Percentiles rank a stretch among this genome's conserved stretches.
Evolutionary conservation across 2,888 invertebrate genomes (phyloP).

Genomic region (Hirtodrosophila cameraria): DNA sequence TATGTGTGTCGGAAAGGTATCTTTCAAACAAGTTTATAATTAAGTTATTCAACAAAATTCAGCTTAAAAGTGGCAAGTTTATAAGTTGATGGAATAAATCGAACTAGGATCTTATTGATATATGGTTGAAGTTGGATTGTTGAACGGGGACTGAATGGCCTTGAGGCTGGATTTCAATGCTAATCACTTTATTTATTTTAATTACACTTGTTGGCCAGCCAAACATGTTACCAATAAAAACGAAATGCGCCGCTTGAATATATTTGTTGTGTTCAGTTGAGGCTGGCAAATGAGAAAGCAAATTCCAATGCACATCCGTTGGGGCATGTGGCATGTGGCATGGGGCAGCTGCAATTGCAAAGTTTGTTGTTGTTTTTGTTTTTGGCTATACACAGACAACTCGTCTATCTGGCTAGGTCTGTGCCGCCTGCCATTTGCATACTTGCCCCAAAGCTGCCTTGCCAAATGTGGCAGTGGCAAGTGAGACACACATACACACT

Average conservation of each 20-base stretch:
- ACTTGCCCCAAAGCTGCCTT: slow-evolving; percentile 65
- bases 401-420: slow-evolving; percentile 30
- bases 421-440: slow-evolving; percentile 61
- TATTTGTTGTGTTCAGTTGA: slow-evolving; percentile 2
- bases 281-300: slow-evolving; percentile 65
- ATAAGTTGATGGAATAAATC: no score
- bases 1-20: no score
- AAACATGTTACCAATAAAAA: slow-evolving; percentile 77
- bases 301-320: slow-evolving; percentile 58
- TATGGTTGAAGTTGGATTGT: no score
- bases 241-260: slow-evolving; percentile 57
- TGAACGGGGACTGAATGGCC: no score
- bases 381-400: slow-evolving; percentile 2
- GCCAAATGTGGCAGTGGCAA: slow-evolving; percentile 46
- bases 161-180: slow-evolving; percentile 27
- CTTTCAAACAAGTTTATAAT: no score
- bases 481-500: no score
- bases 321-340: background rate
- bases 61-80: no score
- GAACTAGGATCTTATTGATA: no score
- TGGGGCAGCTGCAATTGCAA: slow-evolving; percentile 10
- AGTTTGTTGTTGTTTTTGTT: no score
- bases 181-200: slow-evolving; percentile 33
- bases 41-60: no score
- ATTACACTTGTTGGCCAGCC: slow-evolving; percentile 46